Percentiles rank a stretch among this genome's conserved stretches.
phyloP scores from a whole-genome alignment of 2,888 invertebrate genomes.

The Drosophila limbata region DNA sequence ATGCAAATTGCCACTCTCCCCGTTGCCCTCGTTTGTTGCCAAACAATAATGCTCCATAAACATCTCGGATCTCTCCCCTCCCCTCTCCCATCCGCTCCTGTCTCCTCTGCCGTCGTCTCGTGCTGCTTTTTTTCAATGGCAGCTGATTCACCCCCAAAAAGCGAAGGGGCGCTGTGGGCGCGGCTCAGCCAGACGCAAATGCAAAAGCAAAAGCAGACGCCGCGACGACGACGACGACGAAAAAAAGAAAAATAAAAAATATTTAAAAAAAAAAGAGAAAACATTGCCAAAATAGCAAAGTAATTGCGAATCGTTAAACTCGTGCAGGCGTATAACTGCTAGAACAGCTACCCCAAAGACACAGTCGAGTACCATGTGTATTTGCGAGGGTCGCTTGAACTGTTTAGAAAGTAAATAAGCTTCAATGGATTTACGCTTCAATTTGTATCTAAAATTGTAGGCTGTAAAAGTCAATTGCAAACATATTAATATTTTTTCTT shows the following conservation, averaged over 20 bases:
- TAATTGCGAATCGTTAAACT: slow-evolving; percentile 75
- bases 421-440: too few relatives aligned
- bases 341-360: slow-evolving; percentile 42
- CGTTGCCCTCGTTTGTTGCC: slow-evolving; percentile 27
- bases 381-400: slow-evolving; percentile 33
- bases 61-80: slow-evolving; percentile 4
- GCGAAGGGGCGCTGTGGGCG: background rate
- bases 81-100: background rate
- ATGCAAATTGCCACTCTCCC: slow-evolving; percentile 18
- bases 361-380: slow-evolving; percentile 6
- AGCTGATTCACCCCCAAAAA: slow-evolving; percentile 44
- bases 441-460: too few relatives aligned
- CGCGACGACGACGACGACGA: slow-evolving; percentile 37
- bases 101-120: background rate
- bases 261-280: slow-evolving; percentile 23
- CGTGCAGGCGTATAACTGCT: slow-evolving; percentile 50
- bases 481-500: too few relatives aligned
- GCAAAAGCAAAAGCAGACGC: slow-evolving; percentile 63
- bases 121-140: slow-evolving; percentile 38
- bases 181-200: slow-evolving; percentile 26
- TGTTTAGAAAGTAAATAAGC: background rate
- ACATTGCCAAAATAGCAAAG: slow-evolving; percentile 77
- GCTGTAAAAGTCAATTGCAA: too few relatives aligned
- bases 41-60: slow-evolving; percentile 58
- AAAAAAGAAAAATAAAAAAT: slow-evolving; percentile 2